Conservation (phyloP, 2,113 vertebrate species). For the Crotalus horridus region DNA sequence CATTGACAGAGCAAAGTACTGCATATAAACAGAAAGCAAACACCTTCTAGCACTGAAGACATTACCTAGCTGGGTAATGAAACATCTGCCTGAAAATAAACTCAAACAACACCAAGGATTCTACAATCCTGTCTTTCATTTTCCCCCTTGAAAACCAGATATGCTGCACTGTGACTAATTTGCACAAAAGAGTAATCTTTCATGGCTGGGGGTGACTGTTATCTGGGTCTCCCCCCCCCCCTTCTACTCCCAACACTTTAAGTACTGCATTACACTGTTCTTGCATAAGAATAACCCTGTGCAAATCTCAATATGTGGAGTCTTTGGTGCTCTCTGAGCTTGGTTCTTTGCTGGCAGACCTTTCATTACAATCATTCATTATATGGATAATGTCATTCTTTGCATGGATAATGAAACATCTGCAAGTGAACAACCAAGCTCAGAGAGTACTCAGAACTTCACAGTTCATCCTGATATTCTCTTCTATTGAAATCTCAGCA, state of each 20-base stretch:
- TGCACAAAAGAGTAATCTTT: neutral
- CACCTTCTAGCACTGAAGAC: neutral
- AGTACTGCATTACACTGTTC: neutral
- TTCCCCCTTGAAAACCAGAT: neutral
- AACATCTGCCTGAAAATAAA: neutral
- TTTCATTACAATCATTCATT: neutral
- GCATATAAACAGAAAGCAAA: neutral
- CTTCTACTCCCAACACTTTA: neutral
- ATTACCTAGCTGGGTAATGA: neutral
- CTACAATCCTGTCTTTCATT: neutral
- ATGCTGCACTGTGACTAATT: neutral
- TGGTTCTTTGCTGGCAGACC: neutral
- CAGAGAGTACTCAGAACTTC: neutral
- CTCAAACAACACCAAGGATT: neutral
- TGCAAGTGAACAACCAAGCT: neutral
- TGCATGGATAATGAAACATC: neutral
- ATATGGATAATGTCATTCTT: neutral
- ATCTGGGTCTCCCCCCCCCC: neutral
- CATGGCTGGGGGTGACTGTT: neutral
- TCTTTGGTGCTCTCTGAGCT: neutral
- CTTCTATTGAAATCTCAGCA: neutral
- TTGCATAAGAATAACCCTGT: neutral
- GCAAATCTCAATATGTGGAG: neutral
- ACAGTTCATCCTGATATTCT: neutral
- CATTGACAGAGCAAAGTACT: neutral